Evolutionary conservation across 2,113 vertebrate genomes (phyloP).

Genomic region (Pseudois nayaur): DNA sequence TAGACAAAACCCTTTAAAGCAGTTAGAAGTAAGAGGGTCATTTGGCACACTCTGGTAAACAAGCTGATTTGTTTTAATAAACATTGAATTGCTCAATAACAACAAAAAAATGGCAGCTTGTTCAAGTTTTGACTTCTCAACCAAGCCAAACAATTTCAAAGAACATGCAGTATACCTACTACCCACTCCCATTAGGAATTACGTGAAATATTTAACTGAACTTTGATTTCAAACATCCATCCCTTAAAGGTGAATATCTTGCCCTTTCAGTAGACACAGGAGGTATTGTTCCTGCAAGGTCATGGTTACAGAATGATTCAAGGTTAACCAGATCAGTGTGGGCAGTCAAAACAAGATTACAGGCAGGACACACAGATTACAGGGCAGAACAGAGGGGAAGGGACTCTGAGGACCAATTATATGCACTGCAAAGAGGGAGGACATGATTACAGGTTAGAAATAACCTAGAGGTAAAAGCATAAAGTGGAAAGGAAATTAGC

Average conservation of each 20-base stretch:
- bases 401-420: neutral
- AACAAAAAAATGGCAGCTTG: conserved; percentile 26
- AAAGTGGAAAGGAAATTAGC: conserved; percentile 32
- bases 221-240: conserved; percentile 7
- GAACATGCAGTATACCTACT: neutral
- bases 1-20: neutral
- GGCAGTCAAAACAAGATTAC: neutral
- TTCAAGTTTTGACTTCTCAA: conserved; percentile 1
- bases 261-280: neutral
- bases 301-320: neutral
- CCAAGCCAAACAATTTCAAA: neutral
- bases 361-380: neutral
- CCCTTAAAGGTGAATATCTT: neutral
- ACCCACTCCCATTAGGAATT: neutral
- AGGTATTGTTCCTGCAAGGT: neutral
- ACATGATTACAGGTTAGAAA: conserved; percentile 39
- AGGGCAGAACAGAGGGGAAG: neutral
- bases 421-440: neutral
- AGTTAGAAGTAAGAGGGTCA: neutral
- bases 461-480: conserved; percentile 17
- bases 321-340: neutral
- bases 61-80: neutral
- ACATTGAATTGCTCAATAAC: neutral
- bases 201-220: neutral
- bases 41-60: neutral